Evolutionary conservation across 2,888 invertebrate genomes (phyloP), one percentile per base, ranked within the genome.

Genomic region (Tortricodes alternella): DNA sequence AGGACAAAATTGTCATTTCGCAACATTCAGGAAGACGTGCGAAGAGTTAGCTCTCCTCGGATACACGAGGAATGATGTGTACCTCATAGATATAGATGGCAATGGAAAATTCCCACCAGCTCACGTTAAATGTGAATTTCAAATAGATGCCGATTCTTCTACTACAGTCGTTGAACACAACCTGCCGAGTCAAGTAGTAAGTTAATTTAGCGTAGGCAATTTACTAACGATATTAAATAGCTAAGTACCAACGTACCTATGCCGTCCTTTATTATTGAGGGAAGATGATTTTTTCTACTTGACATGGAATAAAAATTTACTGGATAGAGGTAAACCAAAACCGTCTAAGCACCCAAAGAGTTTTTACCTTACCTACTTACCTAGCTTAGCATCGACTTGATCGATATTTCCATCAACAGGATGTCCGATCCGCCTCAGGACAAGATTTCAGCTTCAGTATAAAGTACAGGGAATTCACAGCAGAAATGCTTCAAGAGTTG

Each of bases 1-100:
- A 39, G 98, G 98, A 7, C 96, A 96, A 74, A 97, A 97, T 74
- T 98, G 98, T 70, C 98, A 98, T 77, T 98, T 98, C 69, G 97
- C 98, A 0, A 94, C 96, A 57, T 97, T 96, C 74, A 93, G 97
- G 62, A 95, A 97, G 74, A 97, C 98, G 0, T 98, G 98, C 77
- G 98, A 98, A 82, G 98, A 98, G 73, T 79, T 98, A 55, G 97
- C 97, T 0, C 89, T 98, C 5, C 88, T 97, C 11, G 98, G 98
- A 0, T 96, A 96, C 71, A 96, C 96, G 0, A 94, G 96, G 66
- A 96, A 97, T 29, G 97, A 97, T 67, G 97, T 97, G 0, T 98
- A 97, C 77, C 93, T 95, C 39, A 97, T 98, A 67, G 98, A 98
- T 74, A 97, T 98, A 50, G 98, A 98, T 74, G 97, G 98, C 0